These are phyloP conservation scores for Argentina silus DNA, from an alignment of 2,797 vertebrate species.

Conservation along the genomic window DNA sequence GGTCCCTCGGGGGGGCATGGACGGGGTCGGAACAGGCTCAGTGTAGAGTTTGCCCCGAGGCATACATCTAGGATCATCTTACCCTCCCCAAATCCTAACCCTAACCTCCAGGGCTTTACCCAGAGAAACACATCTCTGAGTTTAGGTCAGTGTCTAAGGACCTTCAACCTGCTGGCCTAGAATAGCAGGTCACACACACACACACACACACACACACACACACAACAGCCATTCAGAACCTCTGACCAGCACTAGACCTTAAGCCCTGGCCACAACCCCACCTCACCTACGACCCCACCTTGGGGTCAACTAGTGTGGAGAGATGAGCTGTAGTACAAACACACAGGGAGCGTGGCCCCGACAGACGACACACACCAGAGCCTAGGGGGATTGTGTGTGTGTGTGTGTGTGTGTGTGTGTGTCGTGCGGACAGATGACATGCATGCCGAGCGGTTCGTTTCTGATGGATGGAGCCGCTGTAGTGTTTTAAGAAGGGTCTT, in stretches of 20 bases:
- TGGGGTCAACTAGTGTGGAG: conserved; percentile 56
- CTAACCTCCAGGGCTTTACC: conserved; percentile 51
- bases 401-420: conserved; percentile 10
- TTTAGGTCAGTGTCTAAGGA: background rate
- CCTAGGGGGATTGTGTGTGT: conserved; percentile 29
- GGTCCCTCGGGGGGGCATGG: too few relatives aligned
- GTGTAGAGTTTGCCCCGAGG: conserved; percentile 36
- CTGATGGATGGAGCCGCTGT: conserved; percentile 43
- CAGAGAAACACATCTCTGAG: conserved; percentile 41
- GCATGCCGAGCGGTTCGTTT: conserved; percentile 58
- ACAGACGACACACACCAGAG: conserved; percentile 63
- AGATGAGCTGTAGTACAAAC: conserved; percentile 53
- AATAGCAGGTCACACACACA: too few relatives aligned
- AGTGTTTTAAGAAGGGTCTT: conserved; percentile 50
- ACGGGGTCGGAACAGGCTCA: too few relatives aligned
- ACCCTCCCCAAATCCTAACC: conserved; percentile 58
- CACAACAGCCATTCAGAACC: conserved; percentile 60
- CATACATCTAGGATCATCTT: conserved; percentile 61
- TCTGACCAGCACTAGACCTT: conserved; percentile 50
- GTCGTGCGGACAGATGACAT: conserved; percentile 62
- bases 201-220: conserved; percentile 28
- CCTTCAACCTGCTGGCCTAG: background rate
- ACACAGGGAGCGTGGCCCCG: conserved; percentile 26
- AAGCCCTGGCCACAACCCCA: conserved; percentile 50
- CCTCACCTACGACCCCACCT: conserved; percentile 11